These are phyloP conservation scores for Marcusenius ussheri DNA, from an alignment of 2,113 vertebrate genomes.

Conservation along the genomic window DNA sequence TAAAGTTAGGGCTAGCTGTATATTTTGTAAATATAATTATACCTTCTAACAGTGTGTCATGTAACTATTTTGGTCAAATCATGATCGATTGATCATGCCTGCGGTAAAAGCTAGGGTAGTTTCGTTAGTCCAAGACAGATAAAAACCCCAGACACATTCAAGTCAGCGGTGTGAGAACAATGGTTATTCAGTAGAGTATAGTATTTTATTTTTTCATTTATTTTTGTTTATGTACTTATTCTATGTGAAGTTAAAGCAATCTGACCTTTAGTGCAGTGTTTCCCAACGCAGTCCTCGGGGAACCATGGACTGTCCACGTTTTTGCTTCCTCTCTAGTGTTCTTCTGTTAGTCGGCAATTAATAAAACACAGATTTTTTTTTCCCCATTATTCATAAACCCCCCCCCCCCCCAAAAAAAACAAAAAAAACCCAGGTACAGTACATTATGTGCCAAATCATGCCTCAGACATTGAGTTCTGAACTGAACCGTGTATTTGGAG, in stretches of 20 bases:
- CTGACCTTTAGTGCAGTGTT: background rate
- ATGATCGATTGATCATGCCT: background rate
- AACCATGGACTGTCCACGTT: no score
- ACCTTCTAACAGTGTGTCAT: background rate
- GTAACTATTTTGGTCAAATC: background rate
- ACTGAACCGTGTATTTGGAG: background rate
- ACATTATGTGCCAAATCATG: background rate
- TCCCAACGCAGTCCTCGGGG: no score
- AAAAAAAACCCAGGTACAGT: background rate
- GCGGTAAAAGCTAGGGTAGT: background rate
- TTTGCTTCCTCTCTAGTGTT: background rate
- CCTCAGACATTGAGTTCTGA: background rate
- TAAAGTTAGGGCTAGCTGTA: background rate
- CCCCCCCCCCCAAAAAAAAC: background rate
- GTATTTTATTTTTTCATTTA: background rate
- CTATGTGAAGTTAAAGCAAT: background rate
- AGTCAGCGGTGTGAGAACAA: background rate
- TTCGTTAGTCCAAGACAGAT: background rate
- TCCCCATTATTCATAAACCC: background rate
- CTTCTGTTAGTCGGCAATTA: background rate
- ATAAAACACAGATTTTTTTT: background rate
- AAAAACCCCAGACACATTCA: background rate
- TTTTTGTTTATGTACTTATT: background rate
- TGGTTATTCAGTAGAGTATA: background rate
- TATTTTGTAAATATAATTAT: background rate